These are phyloP conservation scores for Leptestheria dahalacensis DNA, from an alignment of 1,140 invertebrate species.

Conservation along the genomic window DNA sequence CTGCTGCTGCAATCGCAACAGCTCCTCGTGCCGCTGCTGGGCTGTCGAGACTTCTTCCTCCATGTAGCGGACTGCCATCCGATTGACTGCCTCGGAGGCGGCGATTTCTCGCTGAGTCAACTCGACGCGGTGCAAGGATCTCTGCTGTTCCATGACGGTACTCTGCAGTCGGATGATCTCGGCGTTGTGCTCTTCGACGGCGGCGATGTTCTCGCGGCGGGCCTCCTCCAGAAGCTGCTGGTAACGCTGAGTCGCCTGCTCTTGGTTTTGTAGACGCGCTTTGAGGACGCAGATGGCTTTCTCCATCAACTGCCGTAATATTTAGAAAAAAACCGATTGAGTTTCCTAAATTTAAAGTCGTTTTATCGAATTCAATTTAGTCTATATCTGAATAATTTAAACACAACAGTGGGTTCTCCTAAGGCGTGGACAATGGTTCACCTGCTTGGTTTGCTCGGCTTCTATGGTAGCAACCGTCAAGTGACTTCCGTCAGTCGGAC, in stretches of 20 bases:
- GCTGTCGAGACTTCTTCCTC: constrained; percentile 4
- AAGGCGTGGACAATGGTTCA: background rate
- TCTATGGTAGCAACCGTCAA: background rate
- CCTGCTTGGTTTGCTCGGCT: background rate
- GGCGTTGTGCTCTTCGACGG: constrained; percentile 11
- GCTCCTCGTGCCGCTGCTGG: background rate
- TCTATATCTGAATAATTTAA: too few species aligned
- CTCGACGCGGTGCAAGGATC: constrained; percentile 1
- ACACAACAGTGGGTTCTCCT: too few species aligned
- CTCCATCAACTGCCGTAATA: background rate
- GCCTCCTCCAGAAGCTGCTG: constrained; percentile 11
- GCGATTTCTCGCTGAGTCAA: constrained; percentile 3
- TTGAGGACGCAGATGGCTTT: constrained; percentile 1
- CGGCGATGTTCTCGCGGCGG: constrained; percentile 1
- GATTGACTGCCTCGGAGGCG: constrained; percentile 8
- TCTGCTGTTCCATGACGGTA: constrained; percentile 9
- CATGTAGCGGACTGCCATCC: constrained; percentile 6
- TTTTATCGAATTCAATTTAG: background rate
- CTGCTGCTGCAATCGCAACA: background rate
- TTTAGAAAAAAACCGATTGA: background rate
- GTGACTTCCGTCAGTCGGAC: background rate
- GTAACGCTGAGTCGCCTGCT: background rate
- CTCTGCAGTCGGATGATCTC: constrained; percentile 7
- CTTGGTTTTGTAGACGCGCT: constrained; percentile 4
- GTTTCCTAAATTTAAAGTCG: background rate